Base-by-base conservation (phyloP, 1,140 invertebrate genomes). In the Drosophila ambigua region DNA sequence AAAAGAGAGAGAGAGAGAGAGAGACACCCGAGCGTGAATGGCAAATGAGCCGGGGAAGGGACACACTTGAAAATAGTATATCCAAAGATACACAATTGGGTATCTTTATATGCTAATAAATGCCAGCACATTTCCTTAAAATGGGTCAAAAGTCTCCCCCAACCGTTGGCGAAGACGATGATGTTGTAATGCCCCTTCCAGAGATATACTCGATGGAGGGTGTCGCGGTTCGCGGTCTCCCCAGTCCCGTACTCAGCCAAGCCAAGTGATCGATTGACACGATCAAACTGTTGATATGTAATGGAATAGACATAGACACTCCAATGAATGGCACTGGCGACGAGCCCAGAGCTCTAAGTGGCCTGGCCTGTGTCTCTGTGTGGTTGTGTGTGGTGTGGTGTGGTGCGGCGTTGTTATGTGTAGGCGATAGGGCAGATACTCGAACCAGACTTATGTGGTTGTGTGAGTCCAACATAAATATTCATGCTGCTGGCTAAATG, bases 71-170 rank as follows among this genome's bases (percentile, higher is more conserved):
- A 84, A 77, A 79, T 20, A 20, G 20, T 62, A 43, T 73, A 76
- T 59, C 57, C 23, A 53, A 46, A 77, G 68, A 84, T 77, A 74
- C 49, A 87, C 82, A 85, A 85, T 78, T 87, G 82, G 75, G 74
- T 85, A 85, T 85, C 82, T 85, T 85, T 85, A 85, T 85, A 85
- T 85, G 82, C 82, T 81, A 87, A 85, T 87, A 87, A 85, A 85
- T 87, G 79, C 83, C 77, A 72, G 52, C 69, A 74, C 72, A 85
- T 85, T 85, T 91, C 65, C 77, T 77, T 73, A 77, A 91, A 91
- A 91, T 91, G 73, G 90, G 90, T 91, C 90, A 91, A 91, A 91
- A 91, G 90, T 89, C 83, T 90, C 65, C 79, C 77, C 72, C 89
- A 79, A 53, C 45, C 57, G 63, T 62, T 72, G 67, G 50, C 69